A percentile compares a stretch with the other conserved stretches of the same genome.
Conservation (phyloP, 2,113 vertebrate genomes). For the Sminthopsis crassicaudata region DNA sequence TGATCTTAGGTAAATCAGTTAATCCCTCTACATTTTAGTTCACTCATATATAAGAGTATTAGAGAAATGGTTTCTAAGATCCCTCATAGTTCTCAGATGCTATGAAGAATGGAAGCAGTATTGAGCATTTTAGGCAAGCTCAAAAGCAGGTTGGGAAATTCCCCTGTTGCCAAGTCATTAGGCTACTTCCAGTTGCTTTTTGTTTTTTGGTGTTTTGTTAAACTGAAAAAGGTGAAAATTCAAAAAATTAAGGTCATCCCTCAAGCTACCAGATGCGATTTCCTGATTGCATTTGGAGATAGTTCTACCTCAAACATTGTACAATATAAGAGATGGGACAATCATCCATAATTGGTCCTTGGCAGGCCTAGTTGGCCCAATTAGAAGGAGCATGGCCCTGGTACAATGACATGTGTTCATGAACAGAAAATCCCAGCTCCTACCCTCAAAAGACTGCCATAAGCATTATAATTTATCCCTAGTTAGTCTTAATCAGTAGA, state of each 20-base stretch:
- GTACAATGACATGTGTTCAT: not conserved
- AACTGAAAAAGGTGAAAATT: not conserved
- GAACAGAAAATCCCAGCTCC: not conserved
- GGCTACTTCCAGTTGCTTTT: not conserved
- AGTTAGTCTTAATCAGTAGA: slow-evolving; percentile 26
- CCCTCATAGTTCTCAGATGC: not conserved
- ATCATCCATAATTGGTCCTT: not conserved
- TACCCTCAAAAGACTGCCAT: not conserved
- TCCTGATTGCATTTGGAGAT: not conserved
- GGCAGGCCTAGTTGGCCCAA: not conserved
- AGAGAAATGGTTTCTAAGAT: not conserved
- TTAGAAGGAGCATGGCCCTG: not conserved
- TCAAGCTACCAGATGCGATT: not conserved
- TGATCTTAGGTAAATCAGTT: not conserved
- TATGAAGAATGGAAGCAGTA: not conserved
- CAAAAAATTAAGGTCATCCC: not conserved
- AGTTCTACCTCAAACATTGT: not conserved
- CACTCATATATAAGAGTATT: not conserved
- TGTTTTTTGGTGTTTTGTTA: not conserved
- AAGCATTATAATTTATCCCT: not conserved
- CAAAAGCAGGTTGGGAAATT: not conserved
- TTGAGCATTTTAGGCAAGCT: not conserved
- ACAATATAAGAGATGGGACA: not conserved
- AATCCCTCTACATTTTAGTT: not conserved
- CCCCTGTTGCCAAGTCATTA: not conserved